Percentiles rank a stretch among this genome's conserved stretches.
Conservation (phyloP, 37 sponge, comb jelly and placozoan species). For the Beroe ovata region DNA sequence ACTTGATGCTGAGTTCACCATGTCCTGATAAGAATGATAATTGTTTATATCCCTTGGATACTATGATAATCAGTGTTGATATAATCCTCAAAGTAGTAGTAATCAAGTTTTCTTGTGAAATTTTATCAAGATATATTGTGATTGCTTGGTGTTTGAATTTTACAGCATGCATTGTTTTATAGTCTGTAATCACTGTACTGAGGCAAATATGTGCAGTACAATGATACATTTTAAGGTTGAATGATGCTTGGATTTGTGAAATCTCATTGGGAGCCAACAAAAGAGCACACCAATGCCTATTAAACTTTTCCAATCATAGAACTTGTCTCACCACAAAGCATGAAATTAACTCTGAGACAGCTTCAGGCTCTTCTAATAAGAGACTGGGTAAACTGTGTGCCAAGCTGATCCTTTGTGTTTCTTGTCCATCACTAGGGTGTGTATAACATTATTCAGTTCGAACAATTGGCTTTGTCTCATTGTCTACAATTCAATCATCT, state of each 20-base stretch:
- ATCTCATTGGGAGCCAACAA: too few relatives aligned
- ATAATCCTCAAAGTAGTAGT: too few relatives aligned
- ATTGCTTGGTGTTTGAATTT: not conserved
- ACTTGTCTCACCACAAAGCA: conserved; percentile 21
- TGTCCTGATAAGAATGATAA: too few relatives aligned
- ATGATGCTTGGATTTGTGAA: too few relatives aligned
- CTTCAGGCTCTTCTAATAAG: not conserved
- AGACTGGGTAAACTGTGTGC: not conserved
- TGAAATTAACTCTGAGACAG: conserved; percentile 30
- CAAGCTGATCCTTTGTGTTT: conserved; percentile 44
- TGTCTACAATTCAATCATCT: too few relatives aligned
- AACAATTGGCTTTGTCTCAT: too few relatives aligned
- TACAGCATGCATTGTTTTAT: not conserved
- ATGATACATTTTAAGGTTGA: too few relatives aligned
- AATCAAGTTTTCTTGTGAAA: not conserved
- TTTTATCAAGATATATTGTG: not conserved
- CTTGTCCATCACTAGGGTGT: conserved; percentile 5
- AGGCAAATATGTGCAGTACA: too few relatives aligned
- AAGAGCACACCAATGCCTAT: too few relatives aligned
- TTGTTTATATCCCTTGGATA: not conserved
- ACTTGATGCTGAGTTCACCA: conserved; percentile 11
- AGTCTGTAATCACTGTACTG: not conserved
- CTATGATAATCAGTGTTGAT: not conserved
- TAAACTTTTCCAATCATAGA: too few relatives aligned
- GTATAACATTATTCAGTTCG: too few relatives aligned